Evolutionary conservation across 1,140 invertebrate species (phyloP), one percentile per base, ranked within the genome.

Genomic region (Cydia amplana): DNA sequence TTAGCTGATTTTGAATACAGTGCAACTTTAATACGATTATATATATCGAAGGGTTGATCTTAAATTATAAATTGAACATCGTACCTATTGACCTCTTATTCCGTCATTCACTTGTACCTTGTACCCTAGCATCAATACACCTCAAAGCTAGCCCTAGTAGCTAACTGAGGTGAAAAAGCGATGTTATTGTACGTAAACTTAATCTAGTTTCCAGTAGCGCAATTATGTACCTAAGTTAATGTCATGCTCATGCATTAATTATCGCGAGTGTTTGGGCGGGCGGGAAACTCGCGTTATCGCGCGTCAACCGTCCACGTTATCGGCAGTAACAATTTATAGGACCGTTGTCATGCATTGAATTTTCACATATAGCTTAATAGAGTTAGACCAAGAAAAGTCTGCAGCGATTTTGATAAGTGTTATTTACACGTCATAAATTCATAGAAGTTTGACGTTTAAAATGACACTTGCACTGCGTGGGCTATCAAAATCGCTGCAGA

Each of bases 231-330:
- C n/a, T n/a, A 60, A 23, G 55, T 7, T 60, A 55, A 60, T 60
- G 55, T 4, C 55, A 23, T 60, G 55, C 18, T 4, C 55, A 23
- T 60, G 55, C 18, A 23, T 74, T 74, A 6, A 36, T 74, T 60
- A 67, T 28, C 74, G 28, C 55, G 49, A 28, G 74, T 49, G 74
- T 65, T 28, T 46, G 20, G 55, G 55, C 55, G 55, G 55, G 55
- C 55, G 55, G 20, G 20, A 55, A 55, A 23, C 4, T 20, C 20
- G 20, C 55, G 20, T 23, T 60, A 60, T 60, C 55, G 10, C 55
- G 9, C 55, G 6, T 51, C 49, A 51, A 12, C 55, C 55, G 18
- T 20, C 20, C 20, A 23, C 20, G 5, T 23, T 23, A 23, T 23
- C 55, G 10, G 9, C 55, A 55, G 55, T 9, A 9, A 12, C 4